Evolutionary conservation across 2,113 vertebrate species (phyloP).

Genomic region (Anthoscopus minutus): DNA sequence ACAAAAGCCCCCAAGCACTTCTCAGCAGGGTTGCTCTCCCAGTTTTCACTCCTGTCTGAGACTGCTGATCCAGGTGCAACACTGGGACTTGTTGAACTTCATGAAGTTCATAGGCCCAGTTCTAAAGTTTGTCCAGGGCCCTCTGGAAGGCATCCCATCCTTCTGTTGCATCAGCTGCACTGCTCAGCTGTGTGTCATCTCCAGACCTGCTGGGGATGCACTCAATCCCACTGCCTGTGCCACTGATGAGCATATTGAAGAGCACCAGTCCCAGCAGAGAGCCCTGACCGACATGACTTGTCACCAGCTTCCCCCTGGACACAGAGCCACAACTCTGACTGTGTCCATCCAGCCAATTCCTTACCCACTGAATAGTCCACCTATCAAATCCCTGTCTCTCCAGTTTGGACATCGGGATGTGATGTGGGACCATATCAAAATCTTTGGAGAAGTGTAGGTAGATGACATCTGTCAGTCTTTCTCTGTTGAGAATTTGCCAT

Average conservation of each 20-base stretch:
- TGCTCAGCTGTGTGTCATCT: neutral
- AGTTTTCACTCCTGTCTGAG: neutral
- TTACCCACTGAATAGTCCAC: neutral
- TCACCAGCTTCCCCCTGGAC: neutral
- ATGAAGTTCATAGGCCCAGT: neutral
- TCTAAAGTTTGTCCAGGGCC: accelerated
- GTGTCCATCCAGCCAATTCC: neutral
- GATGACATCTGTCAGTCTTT: neutral
- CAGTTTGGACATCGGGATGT: neutral
- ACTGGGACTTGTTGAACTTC: neutral
- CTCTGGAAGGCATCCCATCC: neutral
- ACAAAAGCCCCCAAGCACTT: neutral
- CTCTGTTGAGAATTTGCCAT: neutral
- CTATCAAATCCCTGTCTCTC: neutral
- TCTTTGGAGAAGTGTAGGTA: neutral
- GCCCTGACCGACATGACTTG: neutral
- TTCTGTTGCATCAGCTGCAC: neutral
- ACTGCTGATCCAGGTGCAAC: neutral
- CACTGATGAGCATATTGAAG: neutral
- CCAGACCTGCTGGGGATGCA: neutral
- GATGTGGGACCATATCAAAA: accelerated
- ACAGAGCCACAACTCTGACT: neutral
- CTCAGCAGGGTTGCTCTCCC: neutral
- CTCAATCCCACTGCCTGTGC: neutral
- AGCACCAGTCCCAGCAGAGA: neutral